Evolutionary conservation across 2,888 invertebrate species (phyloP).

Genomic region (Plagodis dolabraria): DNA sequence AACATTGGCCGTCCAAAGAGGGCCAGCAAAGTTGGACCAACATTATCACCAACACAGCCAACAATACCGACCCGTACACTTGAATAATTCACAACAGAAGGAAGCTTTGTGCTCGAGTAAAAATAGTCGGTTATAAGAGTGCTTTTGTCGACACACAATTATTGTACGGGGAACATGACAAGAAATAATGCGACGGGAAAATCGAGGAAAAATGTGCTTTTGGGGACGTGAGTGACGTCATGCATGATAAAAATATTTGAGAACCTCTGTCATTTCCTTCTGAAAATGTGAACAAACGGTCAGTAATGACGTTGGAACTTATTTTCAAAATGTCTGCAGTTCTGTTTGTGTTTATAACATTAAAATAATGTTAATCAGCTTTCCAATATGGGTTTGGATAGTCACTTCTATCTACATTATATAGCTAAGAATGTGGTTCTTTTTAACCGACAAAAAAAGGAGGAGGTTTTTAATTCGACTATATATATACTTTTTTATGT

Average conservation of each 20-base stretch:
- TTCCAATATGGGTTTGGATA: too few species aligned
- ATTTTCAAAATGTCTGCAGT: too few species aligned
- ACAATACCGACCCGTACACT: conserved; percentile 4
- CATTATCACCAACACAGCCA: conserved; percentile 2
- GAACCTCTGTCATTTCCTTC: too few species aligned
- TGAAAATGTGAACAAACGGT: too few species aligned
- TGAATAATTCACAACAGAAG: conserved; percentile 23
- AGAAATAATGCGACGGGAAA: conserved; percentile 13
- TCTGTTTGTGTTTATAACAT: too few species aligned
- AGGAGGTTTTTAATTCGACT: too few species aligned
- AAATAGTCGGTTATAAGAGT: conserved; percentile 26
- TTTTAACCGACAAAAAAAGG: too few species aligned
- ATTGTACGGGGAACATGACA: conserved; percentile 19
- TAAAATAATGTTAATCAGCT: too few species aligned
- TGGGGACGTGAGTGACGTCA: neutral
- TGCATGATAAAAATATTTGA: neutral
- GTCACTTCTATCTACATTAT: too few species aligned
- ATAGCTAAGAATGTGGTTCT: too few species aligned
- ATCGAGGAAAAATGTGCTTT: neutral
- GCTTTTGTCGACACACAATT: conserved; percentile 26
- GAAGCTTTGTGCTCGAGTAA: conserved; percentile 22
- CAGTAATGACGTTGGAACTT: too few species aligned
- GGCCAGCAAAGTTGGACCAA: neutral
- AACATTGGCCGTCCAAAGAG: neutral
- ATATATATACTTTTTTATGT: too few species aligned